Conservation (phyloP, 1,140 invertebrate genomes). For the Radopholus similis region DNA sequence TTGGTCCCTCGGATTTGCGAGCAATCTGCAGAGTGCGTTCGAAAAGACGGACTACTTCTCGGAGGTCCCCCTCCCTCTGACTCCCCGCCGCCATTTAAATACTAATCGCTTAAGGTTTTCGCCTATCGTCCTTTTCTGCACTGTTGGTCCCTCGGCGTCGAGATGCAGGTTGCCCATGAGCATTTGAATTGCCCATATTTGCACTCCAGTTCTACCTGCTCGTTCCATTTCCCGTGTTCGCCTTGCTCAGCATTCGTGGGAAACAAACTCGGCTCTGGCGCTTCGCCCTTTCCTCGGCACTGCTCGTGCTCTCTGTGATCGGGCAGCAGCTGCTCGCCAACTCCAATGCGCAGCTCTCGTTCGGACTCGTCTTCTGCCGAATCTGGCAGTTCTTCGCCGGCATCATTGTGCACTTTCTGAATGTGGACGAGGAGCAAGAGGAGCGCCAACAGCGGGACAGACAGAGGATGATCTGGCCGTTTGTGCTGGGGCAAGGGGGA, state of each 20-base stretch:
- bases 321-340: constrained; percentile 1
- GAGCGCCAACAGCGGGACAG: neutral
- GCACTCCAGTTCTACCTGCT: constrained; percentile 41
- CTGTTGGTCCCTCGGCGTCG: constrained; percentile 44
- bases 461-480: constrained; percentile 10
- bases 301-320: constrained; percentile 5
- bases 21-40: constrained; percentile 27
- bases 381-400: constrained; percentile 40
- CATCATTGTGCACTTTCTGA: constrained; percentile 28
- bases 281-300: constrained; percentile 6
- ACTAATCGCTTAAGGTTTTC: constrained; percentile 13
- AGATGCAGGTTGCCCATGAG: constrained; percentile 51
- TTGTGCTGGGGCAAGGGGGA: constrained; percentile 3
- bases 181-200: constrained; percentile 27
- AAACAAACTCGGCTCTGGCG: neutral
- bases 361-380: constrained; percentile 31
- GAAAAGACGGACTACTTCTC: constrained; percentile 31
- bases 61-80: no score
- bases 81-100: no score
- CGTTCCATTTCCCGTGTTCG: constrained; percentile 23
- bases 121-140: constrained; percentile 27
- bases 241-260: neutral
- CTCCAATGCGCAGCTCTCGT: neutral
- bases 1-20: constrained; percentile 23
- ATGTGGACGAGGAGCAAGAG: neutral